Percentiles rank a stretch among this genome's conserved stretches.
phyloP scores from a whole-genome alignment of 2,113 vertebrate species.

The Upupa epops region DNA sequence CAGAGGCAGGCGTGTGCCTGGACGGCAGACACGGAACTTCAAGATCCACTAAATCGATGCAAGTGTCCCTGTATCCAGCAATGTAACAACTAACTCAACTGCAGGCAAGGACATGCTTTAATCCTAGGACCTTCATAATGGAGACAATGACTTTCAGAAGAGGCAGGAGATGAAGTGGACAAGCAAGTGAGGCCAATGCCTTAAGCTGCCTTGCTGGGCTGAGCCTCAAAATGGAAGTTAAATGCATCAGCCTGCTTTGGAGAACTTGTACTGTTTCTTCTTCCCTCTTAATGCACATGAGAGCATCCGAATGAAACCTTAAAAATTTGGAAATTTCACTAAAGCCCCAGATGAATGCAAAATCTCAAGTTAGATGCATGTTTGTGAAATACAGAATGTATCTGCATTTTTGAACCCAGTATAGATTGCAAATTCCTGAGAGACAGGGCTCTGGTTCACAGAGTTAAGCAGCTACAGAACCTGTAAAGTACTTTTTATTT shows the following conservation, averaged over 20 bases:
- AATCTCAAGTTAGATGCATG: background rate
- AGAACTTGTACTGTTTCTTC: background rate
- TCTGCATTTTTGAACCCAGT: background rate
- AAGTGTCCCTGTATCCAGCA: rapidly evolving
- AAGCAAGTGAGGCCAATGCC: background rate
- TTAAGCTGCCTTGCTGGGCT: background rate
- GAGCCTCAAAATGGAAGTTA: background rate
- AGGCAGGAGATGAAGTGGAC: background rate
- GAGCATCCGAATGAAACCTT: background rate
- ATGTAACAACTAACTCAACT: background rate
- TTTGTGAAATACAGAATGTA: background rate
- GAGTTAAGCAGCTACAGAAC: background rate
- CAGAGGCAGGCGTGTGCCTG: rapidly evolving
- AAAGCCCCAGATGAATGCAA: background rate
- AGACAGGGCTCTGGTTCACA: background rate
- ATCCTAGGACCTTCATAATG: background rate
- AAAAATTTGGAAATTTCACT: background rate
- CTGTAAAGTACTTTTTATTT: background rate
- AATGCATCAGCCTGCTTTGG: rapidly evolving
- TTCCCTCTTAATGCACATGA: background rate
- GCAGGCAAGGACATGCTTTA: background rate
- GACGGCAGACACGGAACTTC: background rate
- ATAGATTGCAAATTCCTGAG: background rate
- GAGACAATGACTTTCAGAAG: background rate
- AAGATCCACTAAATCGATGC: background rate